These are phyloP conservation scores for Volucella zonaria DNA, from an alignment of 2,888 invertebrate genomes.

Conservation along the genomic window DNA sequence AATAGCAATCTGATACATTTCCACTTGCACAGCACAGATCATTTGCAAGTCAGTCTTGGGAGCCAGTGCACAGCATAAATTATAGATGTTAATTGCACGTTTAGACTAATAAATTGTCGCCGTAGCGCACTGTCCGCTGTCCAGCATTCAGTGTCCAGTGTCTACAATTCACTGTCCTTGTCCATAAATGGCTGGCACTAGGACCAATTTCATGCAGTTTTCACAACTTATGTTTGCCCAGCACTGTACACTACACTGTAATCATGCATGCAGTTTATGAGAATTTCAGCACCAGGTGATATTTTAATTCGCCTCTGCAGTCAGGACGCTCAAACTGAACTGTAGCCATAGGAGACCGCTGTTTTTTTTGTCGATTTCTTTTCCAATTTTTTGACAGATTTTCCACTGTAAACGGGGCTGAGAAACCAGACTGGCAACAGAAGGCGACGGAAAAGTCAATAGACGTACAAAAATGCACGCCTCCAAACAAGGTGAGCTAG, in stretches of 20 bases:
- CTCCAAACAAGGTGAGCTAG: conserved; percentile 31
- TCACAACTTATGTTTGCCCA: conserved; percentile 67
- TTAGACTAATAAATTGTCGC: conserved; percentile 67
- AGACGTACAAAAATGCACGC: conserved; percentile 42
- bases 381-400: conserved; percentile 66
- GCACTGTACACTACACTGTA: conserved; percentile 47
- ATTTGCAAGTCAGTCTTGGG: conserved; percentile 44
- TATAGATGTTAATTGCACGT: conserved; percentile 62
- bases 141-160: neutral
- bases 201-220: conserved; percentile 62
- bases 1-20: conserved; percentile 23
- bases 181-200: conserved; percentile 31
- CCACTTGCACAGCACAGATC: conserved; percentile 20
- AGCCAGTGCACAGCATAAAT: conserved; percentile 46
- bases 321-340: conserved; percentile 32
- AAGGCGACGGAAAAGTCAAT: conserved; percentile 48
- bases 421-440: neutral
- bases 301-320: conserved; percentile 51
- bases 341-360: conserved; percentile 39
- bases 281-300: conserved; percentile 64
- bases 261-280: conserved; percentile 72
- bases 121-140: conserved; percentile 42
- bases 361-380: conserved; percentile 1
- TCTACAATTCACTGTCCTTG: neutral
- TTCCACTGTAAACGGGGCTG: conserved; percentile 2